A percentile compares a stretch with the other conserved stretches of the same genome.
Evolutionary conservation across 2,113 vertebrate species (phyloP).

Genomic region (Thunnus maccoyii): DNA sequence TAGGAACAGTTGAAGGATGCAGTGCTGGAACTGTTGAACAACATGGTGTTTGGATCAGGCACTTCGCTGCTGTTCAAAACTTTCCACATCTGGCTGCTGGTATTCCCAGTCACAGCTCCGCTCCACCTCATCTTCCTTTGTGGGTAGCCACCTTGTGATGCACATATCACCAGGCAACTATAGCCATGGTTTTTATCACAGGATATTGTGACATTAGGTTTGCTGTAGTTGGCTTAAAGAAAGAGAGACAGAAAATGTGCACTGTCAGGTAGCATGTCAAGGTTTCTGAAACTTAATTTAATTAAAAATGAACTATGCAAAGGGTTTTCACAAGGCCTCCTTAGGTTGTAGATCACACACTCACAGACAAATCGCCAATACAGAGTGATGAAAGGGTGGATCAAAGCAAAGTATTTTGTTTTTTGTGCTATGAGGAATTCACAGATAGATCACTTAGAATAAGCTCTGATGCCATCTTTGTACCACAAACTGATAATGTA

Average conservation of each 20-base stretch:
- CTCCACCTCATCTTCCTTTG: background rate
- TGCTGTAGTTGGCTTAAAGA: conserved; percentile 60
- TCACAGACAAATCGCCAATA: background rate
- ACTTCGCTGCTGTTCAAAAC: background rate
- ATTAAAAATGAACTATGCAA: too few species aligned
- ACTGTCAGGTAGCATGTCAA: background rate
- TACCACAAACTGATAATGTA: too few species aligned
- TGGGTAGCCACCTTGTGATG: conserved; percentile 62
- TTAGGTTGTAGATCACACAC: too few species aligned
- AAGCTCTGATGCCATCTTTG: too few species aligned
- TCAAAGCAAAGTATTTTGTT: background rate
- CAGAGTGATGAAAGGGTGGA: background rate
- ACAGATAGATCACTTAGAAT: background rate
- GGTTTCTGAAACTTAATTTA: background rate
- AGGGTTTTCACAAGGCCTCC: too few species aligned
- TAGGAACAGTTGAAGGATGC: conserved; percentile 54
- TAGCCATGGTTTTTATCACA: accelerated
- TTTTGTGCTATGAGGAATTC: background rate
- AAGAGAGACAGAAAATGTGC: background rate
- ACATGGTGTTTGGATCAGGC: background rate
- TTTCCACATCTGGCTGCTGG: background rate
- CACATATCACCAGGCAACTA: conserved; percentile 34
- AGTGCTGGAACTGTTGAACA: conserved; percentile 35
- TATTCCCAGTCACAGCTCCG: accelerated
- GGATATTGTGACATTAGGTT: background rate